Percentiles rank a stretch among this genome's conserved stretches.
Evolutionary conservation across 30 jellyfish, hydroid and myxozoan genomes (phyloP).

Genomic region (Hydra vulgaris): DNA sequence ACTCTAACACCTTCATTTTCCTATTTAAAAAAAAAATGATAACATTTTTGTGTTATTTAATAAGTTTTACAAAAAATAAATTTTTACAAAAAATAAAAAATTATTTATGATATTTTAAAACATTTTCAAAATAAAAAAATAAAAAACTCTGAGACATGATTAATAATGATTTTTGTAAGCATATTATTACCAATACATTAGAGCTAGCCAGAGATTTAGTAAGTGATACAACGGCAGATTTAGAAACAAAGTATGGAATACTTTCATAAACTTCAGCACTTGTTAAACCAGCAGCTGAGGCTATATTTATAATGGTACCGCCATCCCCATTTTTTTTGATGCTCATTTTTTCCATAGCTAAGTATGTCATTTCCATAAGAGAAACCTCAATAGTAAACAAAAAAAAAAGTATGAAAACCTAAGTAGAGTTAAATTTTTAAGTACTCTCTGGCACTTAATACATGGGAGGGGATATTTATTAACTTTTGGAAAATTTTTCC

Average conservation of each 20-base stretch:
- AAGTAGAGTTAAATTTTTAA: no score
- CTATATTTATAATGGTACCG: constrained; percentile 7
- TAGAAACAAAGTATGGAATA: constrained; percentile 3
- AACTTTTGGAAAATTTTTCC: no score
- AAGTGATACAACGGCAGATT: constrained; percentile 10
- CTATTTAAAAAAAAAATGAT: not conserved
- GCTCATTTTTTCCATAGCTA: constrained; percentile 10
- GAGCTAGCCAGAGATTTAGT: constrained; percentile 4
- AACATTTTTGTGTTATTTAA: no score
- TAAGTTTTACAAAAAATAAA: no score
- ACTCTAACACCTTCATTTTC: not conserved
- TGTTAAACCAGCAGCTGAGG: not conserved
- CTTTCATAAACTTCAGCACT: not conserved
- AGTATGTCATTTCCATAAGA: not conserved
- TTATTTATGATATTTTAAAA: not conserved
- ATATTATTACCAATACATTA: not conserved
- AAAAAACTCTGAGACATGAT: not conserved
- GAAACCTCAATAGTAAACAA: not conserved
- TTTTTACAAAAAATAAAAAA: no score
- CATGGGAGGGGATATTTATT: no score
- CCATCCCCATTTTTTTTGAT: not conserved
- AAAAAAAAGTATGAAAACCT: no score
- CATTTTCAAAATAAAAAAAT: not conserved
- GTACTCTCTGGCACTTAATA: no score
- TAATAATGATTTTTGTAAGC: not conserved